Percentiles rank a stretch among this genome's conserved stretches.
Conservation (phyloP, 2,113 vertebrate genomes). For the Menura novaehollandiae region DNA sequence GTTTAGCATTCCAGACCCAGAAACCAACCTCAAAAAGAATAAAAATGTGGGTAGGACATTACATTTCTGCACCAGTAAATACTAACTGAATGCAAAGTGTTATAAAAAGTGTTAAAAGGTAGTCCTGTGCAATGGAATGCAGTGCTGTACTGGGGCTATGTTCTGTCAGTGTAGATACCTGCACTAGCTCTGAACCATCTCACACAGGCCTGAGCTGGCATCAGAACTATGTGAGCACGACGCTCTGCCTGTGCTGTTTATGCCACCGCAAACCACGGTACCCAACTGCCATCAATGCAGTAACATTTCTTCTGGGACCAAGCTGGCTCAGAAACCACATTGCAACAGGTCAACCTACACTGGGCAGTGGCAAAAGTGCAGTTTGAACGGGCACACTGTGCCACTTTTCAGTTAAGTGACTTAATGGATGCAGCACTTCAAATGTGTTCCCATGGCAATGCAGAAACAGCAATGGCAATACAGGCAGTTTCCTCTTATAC, state of each 20-base stretch:
- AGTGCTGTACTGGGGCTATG: neutral
- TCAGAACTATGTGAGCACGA: fast-evolving
- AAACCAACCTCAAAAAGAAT: neutral
- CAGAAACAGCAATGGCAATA: constrained; percentile 22
- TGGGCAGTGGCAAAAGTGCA: neutral
- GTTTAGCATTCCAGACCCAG: neutral
- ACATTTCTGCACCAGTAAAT: neutral
- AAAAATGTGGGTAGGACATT: neutral
- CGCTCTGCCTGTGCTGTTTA: neutral
- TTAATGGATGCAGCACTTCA: constrained; percentile 60
- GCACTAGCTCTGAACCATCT: neutral
- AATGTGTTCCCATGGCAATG: constrained; percentile 64
- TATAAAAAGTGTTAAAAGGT: neutral
- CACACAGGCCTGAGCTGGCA: neutral
- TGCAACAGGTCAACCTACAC: neutral
- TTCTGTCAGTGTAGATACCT: neutral
- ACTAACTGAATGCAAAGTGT: neutral
- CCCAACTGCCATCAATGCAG: neutral
- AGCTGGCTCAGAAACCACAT: neutral
- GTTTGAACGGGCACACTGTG: constrained; percentile 12
- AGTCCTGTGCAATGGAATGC: neutral
- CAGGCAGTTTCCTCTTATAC: constrained; percentile 25
- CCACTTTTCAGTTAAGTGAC: constrained; percentile 34
- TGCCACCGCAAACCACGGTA: neutral
- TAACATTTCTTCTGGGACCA: neutral